Evolutionary conservation across 1,140 invertebrate genomes (phyloP), one percentile per base, ranked within the genome.

Genomic region (Sminthurinus signatus): DNA sequence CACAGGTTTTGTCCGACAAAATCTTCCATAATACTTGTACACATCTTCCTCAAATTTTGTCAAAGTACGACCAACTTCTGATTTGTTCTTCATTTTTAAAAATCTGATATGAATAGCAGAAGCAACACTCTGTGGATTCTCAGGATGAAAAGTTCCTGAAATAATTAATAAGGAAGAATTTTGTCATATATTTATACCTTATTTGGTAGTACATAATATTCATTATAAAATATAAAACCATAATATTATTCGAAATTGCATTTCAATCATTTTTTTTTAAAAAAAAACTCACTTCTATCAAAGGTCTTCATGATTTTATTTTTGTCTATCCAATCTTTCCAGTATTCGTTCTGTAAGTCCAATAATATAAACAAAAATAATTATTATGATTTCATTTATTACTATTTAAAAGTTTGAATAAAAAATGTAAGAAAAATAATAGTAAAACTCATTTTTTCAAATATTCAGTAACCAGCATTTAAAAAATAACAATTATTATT

Each of bases 51-150:
- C 63, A 54, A 63, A 65, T 25, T 68, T 51, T 21, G 44, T 66
- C n/a, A 68, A 21, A 27, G 62, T 46, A 42, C 4, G 5, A 51
- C 60, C 23, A 48, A 43, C 39, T 57, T 29, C 10, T 27, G 27
- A 39, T 29, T 61, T 64, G 2, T 56, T 31, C 32, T 52, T 62
- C 23, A 71, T 43, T 39, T 66, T 43, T 17, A 71, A 25, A 2
- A 52, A 57, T 21, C 70, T 62, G 64, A 71, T 66, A 29, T 71
- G 70, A 19, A 71, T 32, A 2, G 70, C 70, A 2, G 70, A 71
- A 17, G 70, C 70, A 14, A 71, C 62, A 60, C 70, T 71, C 43
- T 68, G 65, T 28, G 70, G 54, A 43, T 59, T 52, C 2, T 68
- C 64, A 21, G 21, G 19, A 58, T 67, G 66, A 44, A 71, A 71